Evolutionary conservation across 2,888 invertebrate species (phyloP), one percentile per base, ranked within the genome.

Genomic region (Acleris holmiana): DNA sequence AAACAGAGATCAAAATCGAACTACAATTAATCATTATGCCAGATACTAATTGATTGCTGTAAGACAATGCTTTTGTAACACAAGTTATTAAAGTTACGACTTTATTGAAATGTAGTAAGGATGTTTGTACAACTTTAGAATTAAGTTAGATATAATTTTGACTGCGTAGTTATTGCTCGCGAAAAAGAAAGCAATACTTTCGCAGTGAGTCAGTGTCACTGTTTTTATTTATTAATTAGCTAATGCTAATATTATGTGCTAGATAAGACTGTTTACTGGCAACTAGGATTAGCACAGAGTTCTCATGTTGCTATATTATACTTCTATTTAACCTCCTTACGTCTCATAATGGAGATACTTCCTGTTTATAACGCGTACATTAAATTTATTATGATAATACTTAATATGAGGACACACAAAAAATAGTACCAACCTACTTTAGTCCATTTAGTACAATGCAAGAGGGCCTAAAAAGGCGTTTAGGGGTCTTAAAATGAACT

Each of bases 181-280:
- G 4, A 6, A 19, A 10, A 8, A 13, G 47, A 47, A 47, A 47
- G 47, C 19, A 47, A 19, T 19, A 44, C 44, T 44, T 44, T 44
- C n/a, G 44, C 17, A n/a, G 7, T 44, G 47, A 47, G 47, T 47
- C 47, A 47, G 17, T 17, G 15, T 44, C 44, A n/a, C 17, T 47
- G 18, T 19, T 47, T 19, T 47, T 47, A 47, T 17, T 47, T 47
- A 47, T 47, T 47, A 47, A 47, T 47, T 19, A 47, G 47, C 47
- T 19, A 47, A 47, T 47, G 44, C 44, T n/a, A 44, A 44, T 44
- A 17, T n/a, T 44, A 44, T 17, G 15, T 44, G 44, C n/a, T 44
- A 17, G n/a, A 44, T 44, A 15, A 44, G 6, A 44, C n/a, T n/a
- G 6, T n/a, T 44, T 44, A 44, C 35, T 35, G 35, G 35, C 35